phyloP scores from a whole-genome alignment of 2,797 vertebrate genomes.

The Coreius guichenoti region DNA sequence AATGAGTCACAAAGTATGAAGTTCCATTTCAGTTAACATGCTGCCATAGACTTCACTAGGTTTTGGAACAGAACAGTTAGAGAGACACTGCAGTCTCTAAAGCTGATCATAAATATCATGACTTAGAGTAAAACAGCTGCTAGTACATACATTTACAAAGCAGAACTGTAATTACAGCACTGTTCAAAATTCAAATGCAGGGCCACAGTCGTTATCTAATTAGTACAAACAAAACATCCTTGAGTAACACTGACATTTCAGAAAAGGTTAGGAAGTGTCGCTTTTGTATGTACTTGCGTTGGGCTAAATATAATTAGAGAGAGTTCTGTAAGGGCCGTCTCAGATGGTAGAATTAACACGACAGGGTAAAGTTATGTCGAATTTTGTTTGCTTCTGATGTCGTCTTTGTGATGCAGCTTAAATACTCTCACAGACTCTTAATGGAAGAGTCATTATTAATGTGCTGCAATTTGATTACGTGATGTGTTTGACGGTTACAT shows the following conservation, averaged over 20 bases:
- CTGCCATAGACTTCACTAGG: neutral
- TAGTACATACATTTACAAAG: constrained; percentile 64
- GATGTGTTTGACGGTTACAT: neutral
- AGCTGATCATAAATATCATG: constrained; percentile 27
- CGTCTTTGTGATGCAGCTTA: neutral
- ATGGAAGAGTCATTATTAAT: neutral
- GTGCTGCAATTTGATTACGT: neutral
- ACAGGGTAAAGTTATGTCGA: neutral
- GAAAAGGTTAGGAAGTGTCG: constrained; percentile 39
- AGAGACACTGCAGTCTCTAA: constrained; percentile 3
- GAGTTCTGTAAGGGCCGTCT: neutral
- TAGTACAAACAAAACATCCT: constrained; percentile 53
- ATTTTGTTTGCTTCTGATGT: neutral
- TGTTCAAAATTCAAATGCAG: constrained; percentile 64
- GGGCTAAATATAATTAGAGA: constrained; percentile 21
- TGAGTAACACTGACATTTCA: constrained; percentile 57
- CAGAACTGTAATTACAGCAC: constrained; percentile 65
- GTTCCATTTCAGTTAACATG: constrained; percentile 1
- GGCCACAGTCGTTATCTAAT: constrained; percentile 62
- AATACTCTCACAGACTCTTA: constrained; percentile 8
- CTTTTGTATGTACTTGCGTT: neutral
- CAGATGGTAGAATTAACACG: constrained; percentile 1
- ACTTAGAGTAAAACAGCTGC: constrained; percentile 50
- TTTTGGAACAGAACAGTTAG: neutral
- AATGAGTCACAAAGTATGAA: constrained; percentile 4